Percentiles rank a stretch among this genome's conserved stretches.
Conservation (phyloP, 2,888 invertebrate species). For the Criorhina ranunculi region DNA sequence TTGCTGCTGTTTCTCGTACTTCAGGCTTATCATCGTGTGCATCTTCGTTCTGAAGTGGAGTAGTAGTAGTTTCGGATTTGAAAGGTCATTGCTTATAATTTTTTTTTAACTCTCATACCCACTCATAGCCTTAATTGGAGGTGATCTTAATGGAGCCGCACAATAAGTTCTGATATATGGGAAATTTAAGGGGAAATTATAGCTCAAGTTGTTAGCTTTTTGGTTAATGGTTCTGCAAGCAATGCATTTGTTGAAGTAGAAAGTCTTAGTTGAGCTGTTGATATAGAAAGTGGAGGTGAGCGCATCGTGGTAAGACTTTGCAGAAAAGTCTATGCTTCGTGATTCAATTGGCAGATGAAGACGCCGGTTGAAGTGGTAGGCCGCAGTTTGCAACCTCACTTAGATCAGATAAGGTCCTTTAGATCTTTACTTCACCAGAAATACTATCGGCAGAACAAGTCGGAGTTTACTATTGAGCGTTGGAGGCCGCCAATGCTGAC, state of each 20-base stretch:
- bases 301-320: too few relatives aligned
- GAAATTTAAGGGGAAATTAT: background rate
- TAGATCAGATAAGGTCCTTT: too few relatives aligned
- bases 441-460: too few relatives aligned
- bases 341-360: too few relatives aligned
- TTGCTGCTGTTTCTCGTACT: conserved; percentile 26
- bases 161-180: background rate
- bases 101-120: conserved; percentile 7
- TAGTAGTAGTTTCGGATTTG: conserved; percentile 36
- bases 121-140: conserved; percentile 34
- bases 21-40: conserved; percentile 42
- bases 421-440: too few relatives aligned
- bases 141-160: conserved; percentile 7
- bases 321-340: too few relatives aligned
- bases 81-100: conserved; percentile 57
- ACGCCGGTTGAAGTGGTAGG: too few relatives aligned
- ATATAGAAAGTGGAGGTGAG: background rate
- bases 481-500: too few relatives aligned
- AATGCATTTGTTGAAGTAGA: background rate
- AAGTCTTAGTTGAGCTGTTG: background rate
- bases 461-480: too few relatives aligned
- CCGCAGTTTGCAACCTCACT: too few relatives aligned
- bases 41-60: conserved; percentile 56
- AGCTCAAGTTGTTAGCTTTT: background rate
- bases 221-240: conserved; percentile 6